Evolutionary conservation across 2,888 invertebrate genomes (phyloP), one percentile per base, ranked within the genome.

Genomic region (Cephus rjabovi): DNA sequence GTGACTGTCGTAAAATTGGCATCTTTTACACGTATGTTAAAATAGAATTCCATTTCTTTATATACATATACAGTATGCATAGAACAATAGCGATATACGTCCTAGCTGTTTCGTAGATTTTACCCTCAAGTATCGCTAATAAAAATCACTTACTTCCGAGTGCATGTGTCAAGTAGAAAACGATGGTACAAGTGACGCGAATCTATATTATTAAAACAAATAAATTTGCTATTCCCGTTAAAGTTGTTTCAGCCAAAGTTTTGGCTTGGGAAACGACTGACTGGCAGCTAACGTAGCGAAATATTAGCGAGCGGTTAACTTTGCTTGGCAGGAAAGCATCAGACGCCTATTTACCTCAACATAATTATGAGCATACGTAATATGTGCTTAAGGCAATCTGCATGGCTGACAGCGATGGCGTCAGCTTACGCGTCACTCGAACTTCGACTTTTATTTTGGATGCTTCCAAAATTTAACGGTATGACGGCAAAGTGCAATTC

Each of bases 401-500:
- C 70, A 80, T 78, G 56, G 1, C 56, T 56, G 56, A 56, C 56
- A 23, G 23, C 56, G 23, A 56, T 23, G 9, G 23, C 23, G 23
- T 56, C 23, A 56, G 4, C 23, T 6, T 9, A 1, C 56, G 23
- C 40, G 23, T 56, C 56, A 56, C 56, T 56, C 3, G 56, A 56
- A 23, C 56, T 56, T 23, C 3, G 1, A 15, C 12, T 12, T 33
- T 33, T 9, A 4, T 71, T 71, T 30, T 9, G 9, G 1, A 56
- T 23, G 56, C 4, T 56, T 56, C 56, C 2, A 56, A 56, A 56
- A 56, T 56, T 56, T 56, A 56, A 40, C 23, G 2, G 2, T 9
- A 23, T 71, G 34, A 71, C 71, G 31, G 79, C 82, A 86, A 87
- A 88, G 88, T 85, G 84, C 82, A 86, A 88, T 85, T 82, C 86